Percentiles rank a stretch among this genome's conserved stretches.
phyloP scores from a whole-genome alignment of 2,888 invertebrate species.

The Drosophila cyrtoloma region DNA sequence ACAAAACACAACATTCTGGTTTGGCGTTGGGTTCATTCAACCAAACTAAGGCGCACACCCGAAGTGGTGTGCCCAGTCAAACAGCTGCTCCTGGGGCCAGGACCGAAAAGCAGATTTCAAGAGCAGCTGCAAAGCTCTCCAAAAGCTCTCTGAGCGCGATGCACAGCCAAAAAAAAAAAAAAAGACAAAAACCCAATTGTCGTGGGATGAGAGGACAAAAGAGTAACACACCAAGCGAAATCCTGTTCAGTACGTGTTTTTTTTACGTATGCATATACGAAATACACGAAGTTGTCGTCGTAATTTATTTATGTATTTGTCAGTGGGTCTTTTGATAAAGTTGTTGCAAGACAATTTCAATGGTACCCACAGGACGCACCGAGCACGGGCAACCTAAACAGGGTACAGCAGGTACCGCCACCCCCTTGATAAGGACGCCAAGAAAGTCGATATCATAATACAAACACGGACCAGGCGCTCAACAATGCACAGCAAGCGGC shows the following conservation, averaged over 20 bases:
- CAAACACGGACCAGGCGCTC: conserved; percentile 79
- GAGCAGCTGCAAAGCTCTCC: conserved; percentile 62
- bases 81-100: conserved; percentile 71
- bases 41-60: conserved; percentile 48
- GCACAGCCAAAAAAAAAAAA: conserved; percentile 17
- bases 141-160: conserved; percentile 35
- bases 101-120: conserved; percentile 40
- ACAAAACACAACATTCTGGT: conserved; percentile 37
- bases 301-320: conserved; percentile 79
- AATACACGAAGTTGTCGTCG: conserved; percentile 36
- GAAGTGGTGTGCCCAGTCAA: conserved; percentile 29
- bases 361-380: conserved; percentile 51
- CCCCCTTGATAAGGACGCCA: conserved; percentile 63
- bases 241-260: conserved; percentile 33
- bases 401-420: not conserved
- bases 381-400: not conserved
- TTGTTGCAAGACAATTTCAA: conserved; percentile 73
- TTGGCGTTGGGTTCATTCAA: conserved; percentile 68
- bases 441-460: conserved; percentile 80
- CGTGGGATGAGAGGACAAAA: not conserved
- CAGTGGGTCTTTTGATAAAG: conserved; percentile 73
- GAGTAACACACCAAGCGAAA: conserved; percentile 32
- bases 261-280: conserved; percentile 23
- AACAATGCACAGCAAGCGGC: conserved; percentile 57
- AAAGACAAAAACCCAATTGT: not conserved